Conservation (phyloP, 2,888 invertebrate genomes). For the Trimorus sp. region DNA sequence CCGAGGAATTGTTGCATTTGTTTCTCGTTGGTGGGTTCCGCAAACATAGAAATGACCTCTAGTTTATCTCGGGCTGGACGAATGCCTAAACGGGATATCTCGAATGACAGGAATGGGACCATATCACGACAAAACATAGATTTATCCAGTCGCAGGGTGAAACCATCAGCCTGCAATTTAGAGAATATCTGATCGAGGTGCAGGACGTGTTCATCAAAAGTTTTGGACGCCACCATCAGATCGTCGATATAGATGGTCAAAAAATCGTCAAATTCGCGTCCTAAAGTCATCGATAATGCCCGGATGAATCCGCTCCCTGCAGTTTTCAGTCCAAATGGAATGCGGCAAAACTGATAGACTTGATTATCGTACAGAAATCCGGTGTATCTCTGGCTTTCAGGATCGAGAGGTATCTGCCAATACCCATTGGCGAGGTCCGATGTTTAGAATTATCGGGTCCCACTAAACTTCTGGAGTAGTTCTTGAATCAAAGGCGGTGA, state of each 20-base stretch:
- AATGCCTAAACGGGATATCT: constrained; percentile 42
- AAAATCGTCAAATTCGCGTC: background rate
- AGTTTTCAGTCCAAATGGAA: constrained; percentile 12
- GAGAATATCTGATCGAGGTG: constrained; percentile 66
- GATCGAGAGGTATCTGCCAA: constrained; percentile 68
- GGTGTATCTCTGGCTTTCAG: constrained; percentile 50
- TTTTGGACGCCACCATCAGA: too few species aligned
- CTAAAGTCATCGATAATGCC: background rate
- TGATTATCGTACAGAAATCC: constrained; percentile 60
- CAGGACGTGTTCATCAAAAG: constrained; percentile 9
- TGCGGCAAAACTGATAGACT: constrained; percentile 8
- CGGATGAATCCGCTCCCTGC: constrained; percentile 1
- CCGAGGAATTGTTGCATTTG: constrained; percentile 67
- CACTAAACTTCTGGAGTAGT: constrained; percentile 62
- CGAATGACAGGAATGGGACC: constrained; percentile 46
- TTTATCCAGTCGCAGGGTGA: constrained; percentile 66
- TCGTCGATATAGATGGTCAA: background rate
- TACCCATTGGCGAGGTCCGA: constrained; percentile 68
- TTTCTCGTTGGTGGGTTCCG: constrained; percentile 9
- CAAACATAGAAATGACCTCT: constrained; percentile 34
- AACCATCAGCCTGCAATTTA: constrained; percentile 52
- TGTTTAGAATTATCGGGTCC: constrained; percentile 15
- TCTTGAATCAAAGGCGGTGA: constrained; percentile 59
- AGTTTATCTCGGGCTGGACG: constrained; percentile 36
- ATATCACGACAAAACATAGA: constrained; percentile 54